Base-by-base conservation (phyloP, 2,113 vertebrate genomes). In the Thryonomys swinderianus region DNA sequence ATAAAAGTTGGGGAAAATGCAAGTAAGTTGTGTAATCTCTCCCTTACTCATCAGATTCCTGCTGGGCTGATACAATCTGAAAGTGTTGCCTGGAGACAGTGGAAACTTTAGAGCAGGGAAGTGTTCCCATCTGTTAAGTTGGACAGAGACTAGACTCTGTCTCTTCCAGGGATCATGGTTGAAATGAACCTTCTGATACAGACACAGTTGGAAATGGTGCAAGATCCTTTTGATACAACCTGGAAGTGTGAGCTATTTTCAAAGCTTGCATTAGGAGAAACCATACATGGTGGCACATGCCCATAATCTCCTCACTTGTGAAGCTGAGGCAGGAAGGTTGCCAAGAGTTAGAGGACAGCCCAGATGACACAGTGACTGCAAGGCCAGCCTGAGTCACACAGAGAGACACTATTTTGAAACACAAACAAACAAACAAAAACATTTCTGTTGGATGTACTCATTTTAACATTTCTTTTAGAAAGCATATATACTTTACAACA, bases 391-490 rank as follows among this genome's bases (percentile, higher is more conserved):
- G n/a, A n/a, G n/a, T n/a, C n/a, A n/a, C n/a, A n/a, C n/a, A n/a
- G n/a, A n/a, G n/a, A n/a, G n/a, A n/a, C n/a, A n/a, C n/a, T n/a
- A n/a, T n/a, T n/a, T n/a, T n/a, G n/a, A n/a, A n/a, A n/a, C n/a
- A n/a, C n/a, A n/a, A n/a, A n/a, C n/a, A n/a, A n/a, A n/a, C n/a
- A n/a, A 62, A 62, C 61, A 62, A 62, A 32, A 23, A 62, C n/a
- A n/a, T 32, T 76, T 87, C 48, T 61, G 66, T 82, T 81, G 16
- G 66, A 82, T 62, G 40, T 48, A 62, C 76, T 64, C 18, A 21
- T 67, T 82, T 73, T 53, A 76, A 78, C 4, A 40, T 76, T 76
- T 90, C 12, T 67, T 34, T 91, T 91, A 45, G 76, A 90, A 88
- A 14, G 7, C 30, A 48, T 57, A 25, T 34, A 13, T 30, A 20